Conservation (phyloP, 1,140 invertebrate species). For the Coptotermes formosanus region DNA sequence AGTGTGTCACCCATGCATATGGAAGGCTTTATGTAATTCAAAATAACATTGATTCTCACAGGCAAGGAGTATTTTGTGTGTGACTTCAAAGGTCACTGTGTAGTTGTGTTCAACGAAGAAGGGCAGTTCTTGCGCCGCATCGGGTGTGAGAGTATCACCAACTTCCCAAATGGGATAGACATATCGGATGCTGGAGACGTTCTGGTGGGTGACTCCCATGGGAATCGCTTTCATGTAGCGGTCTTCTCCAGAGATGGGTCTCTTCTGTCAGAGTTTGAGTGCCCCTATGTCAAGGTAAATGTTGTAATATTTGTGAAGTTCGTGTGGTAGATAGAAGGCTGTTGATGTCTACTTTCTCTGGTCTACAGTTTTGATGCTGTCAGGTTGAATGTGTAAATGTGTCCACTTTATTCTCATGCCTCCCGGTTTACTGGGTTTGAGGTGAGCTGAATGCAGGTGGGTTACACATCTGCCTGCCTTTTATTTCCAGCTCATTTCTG, state of each 20-base stretch:
- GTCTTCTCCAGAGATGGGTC: constrained; percentile 86
- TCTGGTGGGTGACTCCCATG: constrained; percentile 94
- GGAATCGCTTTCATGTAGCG: constrained; percentile 95
- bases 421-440: too few species aligned
- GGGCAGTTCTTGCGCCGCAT: constrained; percentile 89
- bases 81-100: constrained; percentile 97
- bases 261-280: constrained; percentile 91
- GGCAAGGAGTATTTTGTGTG: constrained; percentile 96
- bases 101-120: constrained; percentile 91
- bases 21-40: background rate
- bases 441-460: too few species aligned
- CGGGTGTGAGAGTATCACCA: constrained; percentile 92
- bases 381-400: too few species aligned
- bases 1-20: background rate
- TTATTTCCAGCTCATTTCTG: too few species aligned
- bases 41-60: constrained; percentile 43
- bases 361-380: too few species aligned
- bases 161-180: constrained; percentile 97
- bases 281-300: constrained; percentile 87
- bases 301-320: background rate
- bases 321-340: too few species aligned
- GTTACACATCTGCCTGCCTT: too few species aligned
- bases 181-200: constrained; percentile 95
- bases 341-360: too few species aligned
- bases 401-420: too few species aligned